phyloP scores from a whole-genome alignment of 2,888 invertebrate genomes.

The Standfussiana lucernea region DNA sequence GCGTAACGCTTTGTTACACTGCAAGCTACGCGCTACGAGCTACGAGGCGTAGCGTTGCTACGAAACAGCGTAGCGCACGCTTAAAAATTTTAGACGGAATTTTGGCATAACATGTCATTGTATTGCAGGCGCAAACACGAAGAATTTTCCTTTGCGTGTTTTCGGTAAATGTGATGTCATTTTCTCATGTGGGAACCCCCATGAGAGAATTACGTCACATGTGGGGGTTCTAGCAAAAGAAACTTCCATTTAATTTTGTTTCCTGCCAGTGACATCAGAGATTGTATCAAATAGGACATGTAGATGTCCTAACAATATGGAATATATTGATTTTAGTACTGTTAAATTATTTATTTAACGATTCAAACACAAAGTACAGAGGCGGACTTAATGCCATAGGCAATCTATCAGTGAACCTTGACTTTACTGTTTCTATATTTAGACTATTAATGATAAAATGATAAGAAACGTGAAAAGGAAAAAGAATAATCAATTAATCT shows the following conservation, averaged over 20 bases:
- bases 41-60: constrained; percentile 13
- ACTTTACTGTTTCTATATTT: neutral
- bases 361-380: no score
- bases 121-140: neutral
- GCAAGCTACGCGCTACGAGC: constrained; percentile 29
- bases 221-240: no score
- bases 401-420: no score
- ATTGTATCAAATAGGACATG: neutral
- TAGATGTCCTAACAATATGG: neutral
- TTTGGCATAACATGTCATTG: neutral
- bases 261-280: neutral
- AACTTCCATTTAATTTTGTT: no score
- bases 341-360: no score
- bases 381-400: no score
- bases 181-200: no score
- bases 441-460: constrained; percentile 10
- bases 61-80: neutral
- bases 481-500: constrained; percentile 17
- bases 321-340: neutral
- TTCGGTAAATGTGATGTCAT: neutral
- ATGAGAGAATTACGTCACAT: no score
- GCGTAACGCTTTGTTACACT: constrained; percentile 16
- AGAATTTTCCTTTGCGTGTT: no score
- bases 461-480: neutral
- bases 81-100: neutral